Evolutionary conservation across 2,888 invertebrate species (phyloP), one percentile per base, ranked within the genome.

Genomic region (Mactromeris polynyma): DNA sequence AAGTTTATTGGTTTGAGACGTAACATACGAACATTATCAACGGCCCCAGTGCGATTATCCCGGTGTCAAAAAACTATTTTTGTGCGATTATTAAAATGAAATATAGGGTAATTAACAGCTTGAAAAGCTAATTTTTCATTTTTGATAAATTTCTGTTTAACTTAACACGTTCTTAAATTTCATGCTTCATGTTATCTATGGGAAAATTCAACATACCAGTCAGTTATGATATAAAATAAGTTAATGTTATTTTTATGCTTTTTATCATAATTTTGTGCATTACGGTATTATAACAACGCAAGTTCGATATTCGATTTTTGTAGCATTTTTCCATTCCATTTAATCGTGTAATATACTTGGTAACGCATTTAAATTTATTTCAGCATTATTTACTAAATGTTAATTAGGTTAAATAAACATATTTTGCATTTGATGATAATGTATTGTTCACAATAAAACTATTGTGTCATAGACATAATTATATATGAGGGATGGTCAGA

Each of bases 61-160:
- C 4, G 36, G 73, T 73, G 73, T 73, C 73, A 73, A 73, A 73
- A 21, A 73, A 36, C 17, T 17, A 36, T 73, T 69, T 64, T 73
- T 73, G 33, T 33, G 36, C 36, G 73, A 73, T 73, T 73, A 73
- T 33, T 11, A 73, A 36, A 19, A 73, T 73, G 73, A 73, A 73
- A 73, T 73, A 73, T 73, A 19, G 73, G 9, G 73, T 73, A 36
- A 73, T 73, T 73, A 73, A 73, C 73, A 73, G 73, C 33, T 73
- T 73, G 73, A 73, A 73, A 36, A 19, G 17, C 73, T 36, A 73
- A 36, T 73, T 73, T 73, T 73, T 73, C 31, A 36, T 73, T 33
- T 73, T 33, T 73, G 33, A 73, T 73, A 73, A 36, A 73, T 36
- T 73, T 33, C 73, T 19, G 26, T 64, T 26, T 21, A 26, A 64